Conservation (phyloP, 2,888 invertebrate genomes). For the Megamerina dolium region DNA sequence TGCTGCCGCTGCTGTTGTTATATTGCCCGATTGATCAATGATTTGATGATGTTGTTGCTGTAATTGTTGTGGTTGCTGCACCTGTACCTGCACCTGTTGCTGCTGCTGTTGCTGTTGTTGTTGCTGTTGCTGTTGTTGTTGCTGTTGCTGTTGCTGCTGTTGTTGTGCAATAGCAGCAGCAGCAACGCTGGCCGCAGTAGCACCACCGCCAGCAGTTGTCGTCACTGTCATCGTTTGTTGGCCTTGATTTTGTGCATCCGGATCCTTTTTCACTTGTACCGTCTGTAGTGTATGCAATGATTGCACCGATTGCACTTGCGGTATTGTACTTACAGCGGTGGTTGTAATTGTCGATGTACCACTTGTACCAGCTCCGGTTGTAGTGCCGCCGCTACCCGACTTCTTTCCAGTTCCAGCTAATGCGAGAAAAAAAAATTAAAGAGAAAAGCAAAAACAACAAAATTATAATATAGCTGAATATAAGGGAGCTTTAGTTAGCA, state of each 20-base stretch:
- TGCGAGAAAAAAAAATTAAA: not conserved
- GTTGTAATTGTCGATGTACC: conserved; percentile 21
- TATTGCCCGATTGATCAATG: conserved; percentile 46
- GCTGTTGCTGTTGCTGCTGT: conserved; percentile 32
- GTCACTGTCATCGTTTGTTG: conserved; percentile 23
- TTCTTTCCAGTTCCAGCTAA: conserved; percentile 34
- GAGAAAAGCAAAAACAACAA: conserved; percentile 4
- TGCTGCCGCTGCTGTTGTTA: conserved; percentile 40
- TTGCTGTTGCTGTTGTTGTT: conserved; percentile 23
- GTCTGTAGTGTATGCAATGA: conserved; percentile 46
- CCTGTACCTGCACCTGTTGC: conserved; percentile 33
- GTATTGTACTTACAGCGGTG: conserved; percentile 31
- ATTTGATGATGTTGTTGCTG: conserved; percentile 45
- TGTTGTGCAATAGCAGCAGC: conserved; percentile 24
- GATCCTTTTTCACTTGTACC: conserved; percentile 49
- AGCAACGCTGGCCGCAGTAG: conserved; percentile 22
- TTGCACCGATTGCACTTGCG: conserved; percentile 47
- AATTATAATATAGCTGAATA: conserved; percentile 20
- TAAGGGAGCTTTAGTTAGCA: no score
- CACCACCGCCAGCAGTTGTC: conserved; percentile 23
- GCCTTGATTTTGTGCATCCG: conserved; percentile 42
- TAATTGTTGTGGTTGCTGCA: conserved; percentile 25
- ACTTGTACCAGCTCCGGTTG: conserved; percentile 15
- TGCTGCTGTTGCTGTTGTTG: conserved; percentile 37
- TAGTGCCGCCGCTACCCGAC: conserved; percentile 12